Evolutionary conservation across 2,797 vertebrate species (phyloP).

Genomic region (Hydrophis major): DNA sequence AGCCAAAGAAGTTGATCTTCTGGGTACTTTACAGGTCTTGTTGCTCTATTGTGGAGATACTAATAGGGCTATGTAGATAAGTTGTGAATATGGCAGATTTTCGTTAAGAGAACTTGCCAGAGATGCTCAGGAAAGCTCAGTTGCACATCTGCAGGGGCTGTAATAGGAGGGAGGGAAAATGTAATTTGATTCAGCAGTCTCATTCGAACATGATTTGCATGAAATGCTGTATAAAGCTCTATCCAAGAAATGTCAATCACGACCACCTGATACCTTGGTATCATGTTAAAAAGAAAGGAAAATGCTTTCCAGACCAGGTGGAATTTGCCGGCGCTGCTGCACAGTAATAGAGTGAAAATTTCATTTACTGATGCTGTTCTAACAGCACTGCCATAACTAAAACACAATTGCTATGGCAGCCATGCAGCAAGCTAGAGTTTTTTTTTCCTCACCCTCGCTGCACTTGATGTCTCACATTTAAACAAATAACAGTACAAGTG

Average conservation of each 20-base stretch:
- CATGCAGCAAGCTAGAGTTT: background rate
- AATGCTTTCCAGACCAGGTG: constrained; percentile 44
- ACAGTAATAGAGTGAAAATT: constrained; percentile 42
- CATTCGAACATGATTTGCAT: constrained; percentile 84
- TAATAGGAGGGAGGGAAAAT: constrained; percentile 69
- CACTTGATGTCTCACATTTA: constrained; percentile 35
- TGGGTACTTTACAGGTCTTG: constrained; percentile 66
- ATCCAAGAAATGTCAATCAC: constrained; percentile 77
- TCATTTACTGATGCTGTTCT: constrained; percentile 55
- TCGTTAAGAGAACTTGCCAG: constrained; percentile 60
- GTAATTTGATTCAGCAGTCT: constrained; percentile 79
- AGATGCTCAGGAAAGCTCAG: constrained; percentile 52
- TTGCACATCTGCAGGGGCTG: constrained; percentile 69
- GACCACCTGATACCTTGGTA: constrained; percentile 79
- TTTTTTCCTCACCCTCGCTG: constrained; percentile 21
- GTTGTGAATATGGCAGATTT: constrained; percentile 61
- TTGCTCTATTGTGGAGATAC: constrained; percentile 65
- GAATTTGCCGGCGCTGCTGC: constrained; percentile 31
- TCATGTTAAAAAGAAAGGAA: constrained; percentile 56
- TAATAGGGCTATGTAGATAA: constrained; percentile 65
- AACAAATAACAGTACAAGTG: background rate
- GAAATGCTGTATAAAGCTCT: constrained; percentile 79
- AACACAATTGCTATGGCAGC: constrained; percentile 46
- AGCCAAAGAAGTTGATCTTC: constrained; percentile 69
- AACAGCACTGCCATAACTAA: constrained; percentile 51